These are phyloP conservation scores for Montipora capitata DNA, from an alignment of 92 coral and sea anemone species.

Conservation along the genomic window DNA sequence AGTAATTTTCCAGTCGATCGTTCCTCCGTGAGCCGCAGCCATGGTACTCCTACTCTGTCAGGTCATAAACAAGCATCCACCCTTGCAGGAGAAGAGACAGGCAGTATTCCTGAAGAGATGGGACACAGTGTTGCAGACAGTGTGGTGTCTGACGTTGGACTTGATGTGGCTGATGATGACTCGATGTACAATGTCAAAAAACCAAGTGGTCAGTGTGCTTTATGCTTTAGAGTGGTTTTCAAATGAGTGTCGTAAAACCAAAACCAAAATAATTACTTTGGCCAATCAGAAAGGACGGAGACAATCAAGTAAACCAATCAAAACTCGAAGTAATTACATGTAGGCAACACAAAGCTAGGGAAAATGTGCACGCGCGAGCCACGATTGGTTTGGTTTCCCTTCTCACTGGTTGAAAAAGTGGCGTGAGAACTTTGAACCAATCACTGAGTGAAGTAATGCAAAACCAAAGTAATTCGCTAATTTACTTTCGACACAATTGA, in stretches of 20 bases:
- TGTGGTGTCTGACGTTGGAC: slow-evolving; percentile 74
- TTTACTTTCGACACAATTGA: too few relatives aligned
- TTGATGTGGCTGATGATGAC: slow-evolving; percentile 68
- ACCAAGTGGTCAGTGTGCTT: slow-evolving; percentile 16
- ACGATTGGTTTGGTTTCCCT: too few relatives aligned
- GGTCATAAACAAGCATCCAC: slow-evolving; percentile 4
- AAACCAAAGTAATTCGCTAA: background rate
- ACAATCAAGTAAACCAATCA: too few relatives aligned
- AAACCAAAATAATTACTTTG: too few relatives aligned
- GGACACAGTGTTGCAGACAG: slow-evolving; percentile 89
- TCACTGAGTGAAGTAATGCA: background rate
- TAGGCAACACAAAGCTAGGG: too few relatives aligned
- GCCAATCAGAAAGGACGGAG: too few relatives aligned
- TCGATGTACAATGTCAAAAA: slow-evolving; percentile 58
- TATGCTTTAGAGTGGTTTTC: background rate
- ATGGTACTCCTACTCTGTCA: slow-evolving; percentile 32
- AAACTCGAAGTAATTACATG: too few relatives aligned
- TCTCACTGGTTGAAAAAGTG: too few relatives aligned
- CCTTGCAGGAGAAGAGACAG: slow-evolving; percentile 56
- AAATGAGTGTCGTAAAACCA: too few relatives aligned
- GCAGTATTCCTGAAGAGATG: slow-evolving; percentile 84
- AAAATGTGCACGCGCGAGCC: too few relatives aligned
- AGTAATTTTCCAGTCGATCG: slow-evolving; percentile 38
- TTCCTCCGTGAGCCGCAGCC: slow-evolving; percentile 24
- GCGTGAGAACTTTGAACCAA: background rate